Evolutionary conservation across 2,113 vertebrate species (phyloP).

Genomic region (Phalacrocorax aristotelis): DNA sequence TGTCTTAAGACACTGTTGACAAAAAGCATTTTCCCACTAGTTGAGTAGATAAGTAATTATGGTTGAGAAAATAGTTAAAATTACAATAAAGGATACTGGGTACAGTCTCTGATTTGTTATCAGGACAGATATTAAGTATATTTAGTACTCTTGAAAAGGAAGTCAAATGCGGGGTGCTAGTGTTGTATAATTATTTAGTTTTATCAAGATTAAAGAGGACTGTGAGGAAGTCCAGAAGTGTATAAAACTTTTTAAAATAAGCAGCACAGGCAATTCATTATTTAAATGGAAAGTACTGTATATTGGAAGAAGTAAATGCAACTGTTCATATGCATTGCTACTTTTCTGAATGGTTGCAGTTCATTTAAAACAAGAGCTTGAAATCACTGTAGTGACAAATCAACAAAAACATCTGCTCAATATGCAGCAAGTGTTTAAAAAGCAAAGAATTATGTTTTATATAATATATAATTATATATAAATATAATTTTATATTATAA

Average conservation of each 20-base stretch:
- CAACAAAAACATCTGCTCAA: background rate
- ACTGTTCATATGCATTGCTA: background rate
- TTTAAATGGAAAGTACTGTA: background rate
- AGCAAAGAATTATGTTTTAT: background rate
- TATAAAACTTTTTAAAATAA: background rate
- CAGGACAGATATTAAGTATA: background rate
- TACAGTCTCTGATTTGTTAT: background rate
- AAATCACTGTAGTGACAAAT: background rate
- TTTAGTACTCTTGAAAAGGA: background rate
- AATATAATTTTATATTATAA: background rate
- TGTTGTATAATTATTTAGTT: background rate
- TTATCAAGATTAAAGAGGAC: background rate
- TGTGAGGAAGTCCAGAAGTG: background rate
- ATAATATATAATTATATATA: no score
- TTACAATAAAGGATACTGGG: background rate
- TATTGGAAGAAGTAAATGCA: background rate
- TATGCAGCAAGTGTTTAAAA: background rate
- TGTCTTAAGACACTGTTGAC: background rate
- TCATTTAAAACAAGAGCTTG: background rate
- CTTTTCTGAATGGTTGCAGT: background rate
- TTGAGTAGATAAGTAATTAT: background rate
- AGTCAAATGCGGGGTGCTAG: background rate
- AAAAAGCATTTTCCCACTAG: background rate
- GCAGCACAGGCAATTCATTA: background rate
- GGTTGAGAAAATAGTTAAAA: background rate